phyloP scores from a whole-genome alignment of 2,888 invertebrate species.

The Plusia festucae region DNA sequence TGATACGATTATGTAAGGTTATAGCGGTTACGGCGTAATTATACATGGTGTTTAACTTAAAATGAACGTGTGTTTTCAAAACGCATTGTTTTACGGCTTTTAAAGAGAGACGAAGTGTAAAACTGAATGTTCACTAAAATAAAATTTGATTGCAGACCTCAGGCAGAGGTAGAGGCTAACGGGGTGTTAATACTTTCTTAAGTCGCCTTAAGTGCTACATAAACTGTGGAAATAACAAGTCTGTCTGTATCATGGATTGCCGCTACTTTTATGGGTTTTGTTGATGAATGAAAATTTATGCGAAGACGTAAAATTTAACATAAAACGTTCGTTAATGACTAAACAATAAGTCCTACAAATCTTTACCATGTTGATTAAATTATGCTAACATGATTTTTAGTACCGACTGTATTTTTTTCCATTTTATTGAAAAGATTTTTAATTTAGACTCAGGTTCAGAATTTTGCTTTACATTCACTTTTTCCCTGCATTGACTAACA shows the following conservation, averaged over 20 bases:
- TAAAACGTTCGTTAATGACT: slow-evolving; percentile 25
- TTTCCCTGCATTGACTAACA: too few species aligned
- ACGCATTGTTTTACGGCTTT: slow-evolving; percentile 19
- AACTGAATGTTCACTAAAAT: slow-evolving; percentile 26
- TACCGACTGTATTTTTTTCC: neutral
- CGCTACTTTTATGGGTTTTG: slow-evolving; percentile 41
- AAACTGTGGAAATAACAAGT: slow-evolving; percentile 53
- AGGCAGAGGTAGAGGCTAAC: slow-evolving; percentile 24
- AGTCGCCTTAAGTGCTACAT: slow-evolving; percentile 41
- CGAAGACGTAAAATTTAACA: slow-evolving; percentile 24
- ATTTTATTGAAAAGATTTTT: too few species aligned
- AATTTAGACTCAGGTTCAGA: too few species aligned
- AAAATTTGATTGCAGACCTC: slow-evolving; percentile 40
- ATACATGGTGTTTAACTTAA: slow-evolving; percentile 41
- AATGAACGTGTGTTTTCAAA: slow-evolving; percentile 27
- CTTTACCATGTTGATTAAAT: neutral
- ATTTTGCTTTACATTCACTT: too few species aligned
- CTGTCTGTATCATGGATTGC: slow-evolving; percentile 35
- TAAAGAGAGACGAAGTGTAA: slow-evolving; percentile 15
- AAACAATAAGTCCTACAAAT: slow-evolving; percentile 11
- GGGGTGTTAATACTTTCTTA: slow-evolving; percentile 41
- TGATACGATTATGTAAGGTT: slow-evolving; percentile 41
- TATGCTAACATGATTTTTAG: neutral
- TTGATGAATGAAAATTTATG: slow-evolving; percentile 36
- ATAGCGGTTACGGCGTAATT: slow-evolving; percentile 48